Base-by-base conservation (phyloP, 2,888 invertebrate genomes). In the Rhagophthalmus giganteus region DNA sequence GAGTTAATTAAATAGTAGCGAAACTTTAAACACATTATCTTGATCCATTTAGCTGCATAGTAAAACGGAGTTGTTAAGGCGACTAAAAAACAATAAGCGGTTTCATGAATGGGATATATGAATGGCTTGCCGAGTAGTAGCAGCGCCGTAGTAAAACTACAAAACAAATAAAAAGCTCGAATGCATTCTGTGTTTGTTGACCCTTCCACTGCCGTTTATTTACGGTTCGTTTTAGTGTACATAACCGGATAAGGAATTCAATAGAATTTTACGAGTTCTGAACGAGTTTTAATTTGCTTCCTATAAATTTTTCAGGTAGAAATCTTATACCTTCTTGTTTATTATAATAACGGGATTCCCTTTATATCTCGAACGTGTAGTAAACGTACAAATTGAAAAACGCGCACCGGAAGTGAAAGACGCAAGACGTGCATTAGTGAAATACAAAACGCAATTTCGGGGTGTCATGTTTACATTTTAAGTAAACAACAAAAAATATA, bases 131-230 rank as follows among this genome's bases (percentile, higher is more conserved):
- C 20, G 34, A 39, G 24, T 34, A 28, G 44, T 33, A 33, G 45
- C 33, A 70, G 67, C 63, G 58, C 32, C 72, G 73, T 73, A 73
- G 73, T 74, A 72, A 74, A 74, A 72, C 73, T 72, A 73, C 73
- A 74, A 72, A 73, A 71, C 73, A 74, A 74, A 74, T 74, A 74
- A 74, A 73, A 73, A 72, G 69, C 66, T 59, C 66, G 59, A 68
- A 69, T 65, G 63, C 72, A 69, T 72, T 71, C 71, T 55, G 57
- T 57, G 55, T 63, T 52, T 60, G 59, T 61, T 61, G 61, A 59
- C 61, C 58, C 52, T 61, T 50, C 50, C 44, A 34, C 40, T 39
- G 27, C 15, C 41, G 41, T 48, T 52, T 52, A 52, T 52, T 52
- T 52, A 33, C 32, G 46, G 32, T 45, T 46, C 46, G 33, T 31